A percentile compares a stretch with the other conserved stretches of the same genome.
Evolutionary conservation across 92 coral and sea anemone species (phyloP).

Genomic region (Actinostola sp.): DNA sequence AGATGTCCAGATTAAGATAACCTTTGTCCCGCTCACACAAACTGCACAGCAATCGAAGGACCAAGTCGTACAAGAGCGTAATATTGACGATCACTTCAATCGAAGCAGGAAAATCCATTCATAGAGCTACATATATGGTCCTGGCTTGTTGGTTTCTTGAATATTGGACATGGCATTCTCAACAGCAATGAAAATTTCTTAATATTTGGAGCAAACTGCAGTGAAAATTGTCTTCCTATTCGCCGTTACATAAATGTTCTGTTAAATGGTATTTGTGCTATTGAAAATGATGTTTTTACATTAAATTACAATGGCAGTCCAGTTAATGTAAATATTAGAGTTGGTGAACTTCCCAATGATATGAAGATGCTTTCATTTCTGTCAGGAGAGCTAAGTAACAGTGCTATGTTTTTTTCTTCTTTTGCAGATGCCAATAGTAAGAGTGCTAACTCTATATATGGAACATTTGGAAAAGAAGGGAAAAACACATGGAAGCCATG

Average conservation of each 20-base stretch:
- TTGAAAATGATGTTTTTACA: slow-evolving; percentile 33
- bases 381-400: slow-evolving; percentile 34
- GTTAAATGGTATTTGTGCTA: slow-evolving; percentile 31
- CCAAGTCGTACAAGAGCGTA: too few species aligned
- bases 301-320: slow-evolving; percentile 10
- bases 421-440: slow-evolving; percentile 74
- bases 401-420: slow-evolving; percentile 53
- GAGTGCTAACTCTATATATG: slow-evolving; percentile 17
- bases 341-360: slow-evolving; percentile 66
- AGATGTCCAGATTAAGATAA: too few species aligned
- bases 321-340: slow-evolving; percentile 35
- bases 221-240: slow-evolving; percentile 42
- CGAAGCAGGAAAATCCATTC: too few species aligned
- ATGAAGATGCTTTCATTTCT: slow-evolving; percentile 53
- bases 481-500: slow-evolving; percentile 58
- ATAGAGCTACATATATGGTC: too few species aligned
- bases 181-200: slow-evolving; percentile 41
- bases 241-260: slow-evolving; percentile 12
- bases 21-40: too few species aligned
- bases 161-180: slow-evolving; percentile 40
- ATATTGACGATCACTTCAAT: too few species aligned
- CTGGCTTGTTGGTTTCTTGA: slow-evolving; percentile 62
- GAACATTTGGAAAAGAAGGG: slow-evolving; percentile 47
- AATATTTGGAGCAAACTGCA: slow-evolving; percentile 50
- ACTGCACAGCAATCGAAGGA: too few species aligned